Conservation (phyloP, 1,140 invertebrate genomes). For the Metopolophium dirhodum region DNA sequence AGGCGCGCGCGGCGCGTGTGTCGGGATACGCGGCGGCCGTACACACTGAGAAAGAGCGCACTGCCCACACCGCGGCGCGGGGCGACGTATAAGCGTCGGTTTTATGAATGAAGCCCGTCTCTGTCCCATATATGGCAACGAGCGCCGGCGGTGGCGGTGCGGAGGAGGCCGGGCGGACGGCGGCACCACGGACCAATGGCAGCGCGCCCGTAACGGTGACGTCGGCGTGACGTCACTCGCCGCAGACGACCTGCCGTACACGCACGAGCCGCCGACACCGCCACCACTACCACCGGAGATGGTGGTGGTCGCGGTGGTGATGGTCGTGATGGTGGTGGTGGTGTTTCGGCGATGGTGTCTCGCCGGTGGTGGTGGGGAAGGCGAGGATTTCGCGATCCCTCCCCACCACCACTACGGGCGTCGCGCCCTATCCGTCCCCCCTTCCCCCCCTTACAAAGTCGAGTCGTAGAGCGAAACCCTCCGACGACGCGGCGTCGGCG, state of each 20-base stretch:
- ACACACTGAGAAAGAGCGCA: slow-evolving; percentile 61
- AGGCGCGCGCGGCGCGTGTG: slow-evolving; percentile 57
- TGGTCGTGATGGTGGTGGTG: background rate
- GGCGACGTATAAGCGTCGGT: slow-evolving; percentile 66
- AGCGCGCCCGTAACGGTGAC: slow-evolving; percentile 59
- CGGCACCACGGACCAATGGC: slow-evolving; percentile 64
- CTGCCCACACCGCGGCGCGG: slow-evolving; percentile 61
- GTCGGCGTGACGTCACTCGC: slow-evolving; percentile 58
- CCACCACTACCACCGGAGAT: background rate
- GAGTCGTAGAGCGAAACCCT: background rate
- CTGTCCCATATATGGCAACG: slow-evolving; percentile 69
- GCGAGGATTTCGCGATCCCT: background rate
- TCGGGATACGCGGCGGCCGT: slow-evolving; percentile 60
- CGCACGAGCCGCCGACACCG: background rate
- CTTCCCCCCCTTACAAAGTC: background rate
- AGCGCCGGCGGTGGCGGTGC: slow-evolving; percentile 61
- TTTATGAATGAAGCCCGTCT: slow-evolving; percentile 71
- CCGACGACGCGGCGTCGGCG: background rate
- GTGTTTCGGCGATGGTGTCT: background rate
- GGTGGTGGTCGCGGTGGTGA: background rate
- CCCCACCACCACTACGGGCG: background rate
- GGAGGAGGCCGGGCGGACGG: slow-evolving; percentile 35
- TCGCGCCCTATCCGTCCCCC: background rate
- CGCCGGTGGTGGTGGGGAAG: background rate
- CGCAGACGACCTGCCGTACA: slow-evolving; percentile 45